These are phyloP conservation scores for Nomada fucata DNA, from an alignment of 2,888 invertebrate species.

Conservation along the genomic window DNA sequence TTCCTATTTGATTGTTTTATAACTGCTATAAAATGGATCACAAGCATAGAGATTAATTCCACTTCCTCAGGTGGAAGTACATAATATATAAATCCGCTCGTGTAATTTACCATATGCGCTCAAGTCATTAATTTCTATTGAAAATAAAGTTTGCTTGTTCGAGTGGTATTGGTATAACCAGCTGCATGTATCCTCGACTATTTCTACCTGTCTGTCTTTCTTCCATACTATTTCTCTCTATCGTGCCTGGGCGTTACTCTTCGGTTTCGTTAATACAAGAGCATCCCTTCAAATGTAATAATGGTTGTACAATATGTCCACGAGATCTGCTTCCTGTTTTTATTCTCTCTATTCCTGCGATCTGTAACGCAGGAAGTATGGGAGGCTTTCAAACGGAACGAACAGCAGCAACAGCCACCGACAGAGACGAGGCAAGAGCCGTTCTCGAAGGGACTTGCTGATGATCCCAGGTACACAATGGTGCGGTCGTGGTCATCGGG, in stretches of 20 bases:
- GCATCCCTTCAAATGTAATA: no score
- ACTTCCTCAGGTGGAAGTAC: no score
- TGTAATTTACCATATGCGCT: neutral
- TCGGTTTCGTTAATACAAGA: neutral
- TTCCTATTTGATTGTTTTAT: no score
- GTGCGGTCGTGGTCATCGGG: constrained; percentile 95
- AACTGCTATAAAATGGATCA: no score
- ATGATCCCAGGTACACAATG: constrained; percentile 96
- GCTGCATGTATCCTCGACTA: no score
- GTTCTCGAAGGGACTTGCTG: constrained; percentile 88
- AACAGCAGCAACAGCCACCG: constrained; percentile 48
- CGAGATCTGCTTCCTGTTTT: neutral
- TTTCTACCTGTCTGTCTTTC: neutral
- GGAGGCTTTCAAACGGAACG: constrained; percentile 50
- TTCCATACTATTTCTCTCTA: neutral
- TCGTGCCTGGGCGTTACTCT: neutral
- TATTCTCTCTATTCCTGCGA: neutral
- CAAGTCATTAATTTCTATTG: neutral
- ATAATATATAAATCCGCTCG: no score
- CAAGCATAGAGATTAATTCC: no score
- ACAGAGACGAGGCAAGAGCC: constrained; percentile 83
- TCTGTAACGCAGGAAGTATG: constrained; percentile 52
- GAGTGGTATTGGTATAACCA: neutral
- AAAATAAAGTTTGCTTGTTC: neutral
- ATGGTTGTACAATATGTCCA: no score